Conservation (phyloP, 2,888 invertebrate genomes). For the Phytoseiulus persimilis region DNA sequence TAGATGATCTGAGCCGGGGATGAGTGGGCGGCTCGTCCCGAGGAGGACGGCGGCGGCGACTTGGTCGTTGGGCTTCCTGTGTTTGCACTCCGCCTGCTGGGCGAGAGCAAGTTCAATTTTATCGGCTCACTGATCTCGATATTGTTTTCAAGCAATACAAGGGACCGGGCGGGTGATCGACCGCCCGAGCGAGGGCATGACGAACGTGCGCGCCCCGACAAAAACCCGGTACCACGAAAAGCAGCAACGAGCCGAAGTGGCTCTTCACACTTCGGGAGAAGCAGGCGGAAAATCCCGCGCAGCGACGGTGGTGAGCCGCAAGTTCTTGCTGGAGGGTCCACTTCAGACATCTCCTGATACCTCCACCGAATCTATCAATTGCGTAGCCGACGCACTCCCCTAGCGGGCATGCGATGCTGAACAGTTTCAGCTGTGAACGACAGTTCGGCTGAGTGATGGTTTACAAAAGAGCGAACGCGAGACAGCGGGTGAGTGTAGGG, state of each 20-base stretch:
- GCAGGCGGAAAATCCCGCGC: no score
- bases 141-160: conserved; percentile 16
- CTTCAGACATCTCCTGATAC: no score
- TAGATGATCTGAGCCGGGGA: neutral
- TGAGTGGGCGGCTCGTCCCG: neutral
- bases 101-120: conserved; percentile 12
- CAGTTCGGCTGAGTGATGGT: neutral
- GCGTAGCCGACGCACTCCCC: no score
- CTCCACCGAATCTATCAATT: no score
- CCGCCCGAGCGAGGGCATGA: neutral
- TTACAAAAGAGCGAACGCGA: neutral
- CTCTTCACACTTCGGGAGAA: no score
- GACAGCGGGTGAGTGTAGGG: neutral
- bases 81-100: neutral
- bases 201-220: neutral
- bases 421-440: neutral
- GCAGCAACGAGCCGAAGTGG: no score
- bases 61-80: neutral
- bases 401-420: neutral
- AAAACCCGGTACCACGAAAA: neutral
- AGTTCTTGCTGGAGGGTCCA: no score
- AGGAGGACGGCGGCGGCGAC: neutral
- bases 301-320: no score
- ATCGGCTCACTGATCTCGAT: conserved; percentile 26
- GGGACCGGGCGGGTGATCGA: neutral